A percentile compares a stretch with the other conserved stretches of the same genome.
Conservation (phyloP, 2,797 vertebrate genomes). For the Champsocephalus gunnari region DNA sequence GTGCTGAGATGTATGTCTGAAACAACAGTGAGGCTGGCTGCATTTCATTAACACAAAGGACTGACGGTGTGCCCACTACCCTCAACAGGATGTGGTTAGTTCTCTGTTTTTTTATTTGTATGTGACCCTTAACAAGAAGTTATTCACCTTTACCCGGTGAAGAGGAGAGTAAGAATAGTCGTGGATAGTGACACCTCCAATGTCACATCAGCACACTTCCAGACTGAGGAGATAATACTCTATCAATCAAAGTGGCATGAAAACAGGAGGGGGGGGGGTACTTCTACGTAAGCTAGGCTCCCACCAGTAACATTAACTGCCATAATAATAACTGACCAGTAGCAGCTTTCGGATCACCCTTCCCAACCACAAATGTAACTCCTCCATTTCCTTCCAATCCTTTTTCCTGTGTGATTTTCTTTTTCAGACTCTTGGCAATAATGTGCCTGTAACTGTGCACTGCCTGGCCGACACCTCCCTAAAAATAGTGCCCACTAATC, state of each 20-base stretch:
- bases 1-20: constrained; percentile 50
- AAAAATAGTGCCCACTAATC: constrained; percentile 84
- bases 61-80: constrained; percentile 10
- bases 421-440: constrained; percentile 59
- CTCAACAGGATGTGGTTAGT: not conserved
- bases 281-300: constrained; percentile 12
- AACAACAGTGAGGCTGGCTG: constrained; percentile 28
- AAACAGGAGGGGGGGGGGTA: not conserved
- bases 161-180: constrained; percentile 37
- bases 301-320: constrained; percentile 7
- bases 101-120: not conserved
- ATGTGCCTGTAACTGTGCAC: constrained; percentile 65
- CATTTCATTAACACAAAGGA: constrained; percentile 13
- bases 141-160: constrained; percentile 15
- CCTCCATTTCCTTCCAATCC: constrained; percentile 1
- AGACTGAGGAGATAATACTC: constrained; percentile 61
- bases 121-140: constrained; percentile 26
- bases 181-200: constrained; percentile 38
- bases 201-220: constrained; percentile 24
- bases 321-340: constrained; percentile 34
- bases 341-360: constrained; percentile 28
- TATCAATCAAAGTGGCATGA: constrained; percentile 48
- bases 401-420: constrained; percentile 66
- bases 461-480: constrained; percentile 72
- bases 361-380: not conserved